Evolutionary conservation across 2,888 invertebrate species (phyloP).

Genomic region (Ophion obscuratus): DNA sequence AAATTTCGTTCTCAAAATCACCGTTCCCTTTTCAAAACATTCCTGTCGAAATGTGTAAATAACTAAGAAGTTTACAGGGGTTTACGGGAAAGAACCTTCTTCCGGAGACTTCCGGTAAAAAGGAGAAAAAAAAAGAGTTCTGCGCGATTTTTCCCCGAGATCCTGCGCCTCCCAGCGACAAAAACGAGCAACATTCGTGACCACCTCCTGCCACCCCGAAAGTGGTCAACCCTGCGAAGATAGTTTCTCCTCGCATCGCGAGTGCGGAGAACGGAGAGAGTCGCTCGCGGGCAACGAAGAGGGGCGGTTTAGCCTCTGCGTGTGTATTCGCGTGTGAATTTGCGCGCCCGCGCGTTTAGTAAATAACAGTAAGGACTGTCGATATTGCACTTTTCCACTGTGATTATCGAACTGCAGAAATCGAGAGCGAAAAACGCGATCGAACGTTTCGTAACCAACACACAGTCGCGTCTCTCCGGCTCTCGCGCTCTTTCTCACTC

Average conservation of each 20-base stretch:
- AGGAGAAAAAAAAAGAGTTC: slow-evolving; percentile 4
- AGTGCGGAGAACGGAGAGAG: not conserved
- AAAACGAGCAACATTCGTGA: slow-evolving; percentile 27
- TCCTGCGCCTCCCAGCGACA: slow-evolving; percentile 56
- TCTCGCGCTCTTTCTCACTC: slow-evolving; percentile 12
- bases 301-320: not conserved
- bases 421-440: slow-evolving; percentile 54
- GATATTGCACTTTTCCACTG: not conserved
- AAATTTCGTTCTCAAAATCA: not conserved
- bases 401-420: slow-evolving; percentile 17
- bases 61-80: not conserved
- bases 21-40: not conserved
- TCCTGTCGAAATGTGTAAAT: not conserved
- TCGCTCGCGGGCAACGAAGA: not conserved
- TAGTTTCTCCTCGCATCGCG: not conserved
- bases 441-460: slow-evolving; percentile 51
- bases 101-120: slow-evolving; percentile 36
- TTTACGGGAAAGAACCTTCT: not conserved
- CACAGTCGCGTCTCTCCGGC: slow-evolving; percentile 23
- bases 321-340: not conserved
- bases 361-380: not conserved
- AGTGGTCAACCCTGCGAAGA: not conserved
- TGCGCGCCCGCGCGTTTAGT: not conserved
- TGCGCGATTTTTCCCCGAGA: slow-evolving; percentile 48
- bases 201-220: not conserved